Base-by-base conservation (phyloP, 2,888 invertebrate species). In the Tanaodytes sp. region DNA sequence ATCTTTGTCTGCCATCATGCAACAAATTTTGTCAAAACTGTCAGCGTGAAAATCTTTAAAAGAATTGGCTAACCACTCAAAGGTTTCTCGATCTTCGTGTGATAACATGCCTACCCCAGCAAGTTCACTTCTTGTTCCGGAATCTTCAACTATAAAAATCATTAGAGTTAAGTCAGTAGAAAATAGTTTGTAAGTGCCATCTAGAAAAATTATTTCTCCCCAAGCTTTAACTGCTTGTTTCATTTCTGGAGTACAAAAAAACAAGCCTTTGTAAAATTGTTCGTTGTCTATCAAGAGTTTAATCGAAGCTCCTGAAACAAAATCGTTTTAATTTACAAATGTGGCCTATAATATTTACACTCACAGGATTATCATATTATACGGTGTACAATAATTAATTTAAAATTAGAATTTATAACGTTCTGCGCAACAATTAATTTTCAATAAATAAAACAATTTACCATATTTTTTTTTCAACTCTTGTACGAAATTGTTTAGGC, bases 1-100 rank as follows among this genome's bases (percentile, higher is more conserved):
- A 45, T 71, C 58, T 27, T 71, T 71, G 20, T 71, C 71, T 8
- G 66, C 37, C 64, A 67, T 66, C 4, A 71, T 42, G 54, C 52
- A 66, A 30, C 37, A 30, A 36, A 71, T 66, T 36, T 20, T 66
- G 4, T 43, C 1, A 36, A 27, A 20, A 11, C 5, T 27, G 5
- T 43, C 30, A 12, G 9, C 14, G 37, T 61, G 52, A 6, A 30
- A 19, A 37, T 62, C 36, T 16, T 66, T 62, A 37, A 66, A 67
- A 4, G 30, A 49, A 9, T 30, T 20, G 6, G 57, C 14, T 0
- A 71, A 8, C 55, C 66, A 67, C 9, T 63, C 31, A 19, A 67
- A 31, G 0, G 59, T 64, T 0, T 36, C 45, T 8, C 37, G 19
- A 23, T 63, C 63, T 48, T 71, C 71, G 5, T 57, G 31, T 2